Conservation (phyloP, 2,888 invertebrate genomes). For the Harpalus rubripes region DNA sequence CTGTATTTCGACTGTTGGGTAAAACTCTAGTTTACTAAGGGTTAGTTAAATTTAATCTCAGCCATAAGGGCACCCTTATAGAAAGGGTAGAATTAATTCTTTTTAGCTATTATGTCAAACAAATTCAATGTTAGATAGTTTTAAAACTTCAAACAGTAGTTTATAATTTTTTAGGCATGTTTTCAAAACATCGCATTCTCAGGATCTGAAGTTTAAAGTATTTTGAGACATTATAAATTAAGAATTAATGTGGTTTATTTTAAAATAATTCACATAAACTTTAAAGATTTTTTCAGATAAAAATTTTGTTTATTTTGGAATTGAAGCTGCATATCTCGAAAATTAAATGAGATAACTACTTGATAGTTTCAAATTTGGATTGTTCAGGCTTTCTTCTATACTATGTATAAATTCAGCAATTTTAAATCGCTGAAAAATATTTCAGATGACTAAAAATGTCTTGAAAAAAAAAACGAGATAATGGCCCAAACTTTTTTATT, state of each 20-base stretch:
- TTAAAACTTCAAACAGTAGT: conserved; percentile 1
- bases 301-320: too few relatives aligned
- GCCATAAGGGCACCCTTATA: conserved; percentile 66
- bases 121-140: background rate
- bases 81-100: conserved; percentile 59
- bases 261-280: too few relatives aligned
- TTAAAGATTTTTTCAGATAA: too few relatives aligned
- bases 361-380: background rate
- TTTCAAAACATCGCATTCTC: background rate
- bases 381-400: background rate
- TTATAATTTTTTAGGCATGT: background rate
- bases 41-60: conserved; percentile 72
- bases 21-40: conserved; percentile 61
- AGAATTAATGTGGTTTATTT: too few relatives aligned
- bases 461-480: too few relatives aligned
- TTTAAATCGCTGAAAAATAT: background rate
- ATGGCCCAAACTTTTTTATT: too few relatives aligned
- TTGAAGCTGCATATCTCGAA: background rate
- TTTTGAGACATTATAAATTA: too few relatives aligned
- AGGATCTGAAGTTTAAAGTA: too few relatives aligned
- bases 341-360: background rate
- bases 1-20: background rate
- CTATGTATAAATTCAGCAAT: background rate
- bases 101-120: conserved; percentile 56
- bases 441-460: too few relatives aligned